Conservation (phyloP, 2,888 invertebrate genomes). For the Phania funesta region DNA sequence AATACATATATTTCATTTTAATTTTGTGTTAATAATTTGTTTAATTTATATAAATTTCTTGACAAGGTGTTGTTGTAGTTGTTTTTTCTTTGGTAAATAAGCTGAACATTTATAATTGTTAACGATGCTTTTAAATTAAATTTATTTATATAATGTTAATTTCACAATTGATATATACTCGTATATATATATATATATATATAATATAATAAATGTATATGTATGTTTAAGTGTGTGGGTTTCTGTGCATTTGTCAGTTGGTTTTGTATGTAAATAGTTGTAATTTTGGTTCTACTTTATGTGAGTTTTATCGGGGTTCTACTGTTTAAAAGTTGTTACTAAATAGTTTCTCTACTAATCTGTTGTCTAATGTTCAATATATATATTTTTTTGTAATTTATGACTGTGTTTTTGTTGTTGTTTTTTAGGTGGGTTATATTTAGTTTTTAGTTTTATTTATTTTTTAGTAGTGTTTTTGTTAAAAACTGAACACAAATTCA, state of each 20-base stretch:
- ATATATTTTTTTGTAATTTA: conserved; percentile 11
- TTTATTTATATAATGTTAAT: conserved; percentile 18
- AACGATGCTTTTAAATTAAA: conserved; percentile 14
- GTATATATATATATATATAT: too few relatives aligned
- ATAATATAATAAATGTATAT: neutral
- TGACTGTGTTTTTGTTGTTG: conserved; percentile 51
- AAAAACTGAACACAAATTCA: neutral
- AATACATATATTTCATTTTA: neutral
- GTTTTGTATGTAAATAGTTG: neutral
- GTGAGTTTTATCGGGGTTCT: neutral
- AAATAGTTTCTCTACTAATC: conserved; percentile 24
- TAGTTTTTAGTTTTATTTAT: conserved; percentile 32
- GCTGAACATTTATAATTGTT: conserved; percentile 52
- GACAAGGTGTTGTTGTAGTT: conserved; percentile 31
- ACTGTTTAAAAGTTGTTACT: conserved; percentile 26
- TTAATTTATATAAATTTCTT: conserved; percentile 31
- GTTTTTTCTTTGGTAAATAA: conserved; percentile 36
- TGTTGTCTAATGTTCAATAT: too few relatives aligned
- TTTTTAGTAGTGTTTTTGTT: conserved; percentile 18
- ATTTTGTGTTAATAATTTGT: conserved; percentile 22
- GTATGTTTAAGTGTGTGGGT: conserved; percentile 22
- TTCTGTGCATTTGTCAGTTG: conserved; percentile 24
- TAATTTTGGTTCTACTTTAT: conserved; percentile 33
- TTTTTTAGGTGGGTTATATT: conserved; percentile 59
- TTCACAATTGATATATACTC: neutral